phyloP scores from a whole-genome alignment of 1,140 invertebrate species.

The Drosophila mayri region DNA sequence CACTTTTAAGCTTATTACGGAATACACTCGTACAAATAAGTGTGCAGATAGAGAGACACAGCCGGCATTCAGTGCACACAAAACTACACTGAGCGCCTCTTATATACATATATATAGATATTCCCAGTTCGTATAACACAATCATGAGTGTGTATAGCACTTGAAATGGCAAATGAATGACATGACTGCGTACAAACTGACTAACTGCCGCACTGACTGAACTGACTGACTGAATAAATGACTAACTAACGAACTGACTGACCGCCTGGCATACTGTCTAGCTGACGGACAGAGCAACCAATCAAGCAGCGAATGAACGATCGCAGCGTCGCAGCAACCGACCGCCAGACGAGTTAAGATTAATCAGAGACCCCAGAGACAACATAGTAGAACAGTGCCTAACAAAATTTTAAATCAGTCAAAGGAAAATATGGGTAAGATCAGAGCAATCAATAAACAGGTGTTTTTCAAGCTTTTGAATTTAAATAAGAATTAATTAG shows the following conservation, averaged over 20 bases:
- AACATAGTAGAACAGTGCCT: slow-evolving; percentile 28
- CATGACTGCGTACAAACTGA: slow-evolving; percentile 66
- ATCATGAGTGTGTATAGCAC: slow-evolving; percentile 71
- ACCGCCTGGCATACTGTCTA: slow-evolving; percentile 25
- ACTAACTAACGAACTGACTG: slow-evolving; percentile 21
- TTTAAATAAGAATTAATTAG: neutral
- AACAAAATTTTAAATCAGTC: slow-evolving; percentile 16
- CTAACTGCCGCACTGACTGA: slow-evolving; percentile 33
- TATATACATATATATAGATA: slow-evolving; percentile 3
- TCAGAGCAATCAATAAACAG: neutral
- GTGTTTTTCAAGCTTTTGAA: neutral
- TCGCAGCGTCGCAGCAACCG: slow-evolving; percentile 26
- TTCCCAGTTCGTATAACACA: slow-evolving; percentile 31
- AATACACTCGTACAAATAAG: slow-evolving; percentile 43
- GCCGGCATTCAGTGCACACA: slow-evolving; percentile 37
- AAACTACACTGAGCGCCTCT: slow-evolving; percentile 29
- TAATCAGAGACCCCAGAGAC: slow-evolving; percentile 75
- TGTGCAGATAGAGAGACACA: slow-evolving; percentile 12
- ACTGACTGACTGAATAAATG: slow-evolving; percentile 6
- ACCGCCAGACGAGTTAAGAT: slow-evolving; percentile 71
- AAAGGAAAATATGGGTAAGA: neutral
- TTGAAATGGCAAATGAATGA: slow-evolving; percentile 83
- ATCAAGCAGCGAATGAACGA: slow-evolving; percentile 36
- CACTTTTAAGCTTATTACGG: slow-evolving; percentile 74
- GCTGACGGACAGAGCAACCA: slow-evolving; percentile 39